These are phyloP conservation scores for Lophochroa leadbeateri DNA, from an alignment of 2,113 vertebrate genomes.

Conservation along the genomic window DNA sequence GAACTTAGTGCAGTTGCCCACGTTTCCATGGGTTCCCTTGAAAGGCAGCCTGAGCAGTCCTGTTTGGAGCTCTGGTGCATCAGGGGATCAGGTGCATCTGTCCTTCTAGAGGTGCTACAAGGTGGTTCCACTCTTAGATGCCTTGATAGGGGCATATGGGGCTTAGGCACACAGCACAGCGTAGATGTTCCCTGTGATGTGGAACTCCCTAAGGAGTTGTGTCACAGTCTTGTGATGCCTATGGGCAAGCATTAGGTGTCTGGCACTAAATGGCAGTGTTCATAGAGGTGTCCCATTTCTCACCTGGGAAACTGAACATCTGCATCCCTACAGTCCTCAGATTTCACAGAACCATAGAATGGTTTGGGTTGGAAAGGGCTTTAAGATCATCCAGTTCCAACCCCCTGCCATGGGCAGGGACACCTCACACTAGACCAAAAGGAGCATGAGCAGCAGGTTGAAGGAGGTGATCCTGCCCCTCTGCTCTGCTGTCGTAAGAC, in stretches of 20 bases:
- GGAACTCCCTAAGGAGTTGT: not conserved
- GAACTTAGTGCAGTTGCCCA: not conserved
- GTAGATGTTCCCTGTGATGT: accelerated
- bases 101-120: not conserved
- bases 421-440: not conserved
- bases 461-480: not conserved
- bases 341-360: not conserved
- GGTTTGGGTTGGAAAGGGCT: not conserved
- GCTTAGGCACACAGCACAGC: not conserved
- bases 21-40: not conserved
- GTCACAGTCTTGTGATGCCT: not conserved
- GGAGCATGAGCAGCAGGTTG: not conserved
- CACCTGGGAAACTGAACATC: not conserved
- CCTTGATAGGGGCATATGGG: not conserved
- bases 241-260: not conserved
- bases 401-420: not conserved
- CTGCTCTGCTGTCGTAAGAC: not conserved
- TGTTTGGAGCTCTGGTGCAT: not conserved
- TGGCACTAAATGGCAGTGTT: not conserved
- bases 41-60: not conserved
- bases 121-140: not conserved
- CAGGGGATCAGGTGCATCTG: not conserved
- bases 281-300: not conserved
- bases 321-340: not conserved
- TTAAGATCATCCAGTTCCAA: not conserved